These are phyloP conservation scores for Chanos chanos DNA, from an alignment of 2,797 vertebrate genomes.

Conservation along the genomic window DNA sequence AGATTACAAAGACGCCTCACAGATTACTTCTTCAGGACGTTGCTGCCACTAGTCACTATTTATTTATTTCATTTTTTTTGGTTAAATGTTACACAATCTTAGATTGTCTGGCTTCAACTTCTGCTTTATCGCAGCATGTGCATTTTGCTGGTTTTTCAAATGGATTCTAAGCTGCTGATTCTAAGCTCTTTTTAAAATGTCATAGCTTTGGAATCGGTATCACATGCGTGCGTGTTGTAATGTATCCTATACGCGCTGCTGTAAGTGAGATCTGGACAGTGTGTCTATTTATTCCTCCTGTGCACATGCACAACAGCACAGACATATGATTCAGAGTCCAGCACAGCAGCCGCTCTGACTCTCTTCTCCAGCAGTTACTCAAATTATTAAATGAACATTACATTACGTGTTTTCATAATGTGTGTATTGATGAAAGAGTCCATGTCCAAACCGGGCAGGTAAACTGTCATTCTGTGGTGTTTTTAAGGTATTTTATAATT, in stretches of 20 bases:
- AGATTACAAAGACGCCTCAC: no score
- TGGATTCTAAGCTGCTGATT: not conserved
- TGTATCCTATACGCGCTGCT: constrained; percentile 21
- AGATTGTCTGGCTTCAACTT: no score
- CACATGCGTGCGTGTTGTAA: constrained; percentile 12
- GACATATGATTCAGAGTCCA: not conserved
- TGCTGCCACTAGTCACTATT: no score
- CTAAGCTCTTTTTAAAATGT: constrained; percentile 3
- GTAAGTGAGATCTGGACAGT: constrained; percentile 35
- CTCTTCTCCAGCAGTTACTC: constrained; percentile 61
- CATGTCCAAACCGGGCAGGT: no score
- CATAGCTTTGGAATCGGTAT: constrained; percentile 20
- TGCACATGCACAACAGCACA: constrained; percentile 4
- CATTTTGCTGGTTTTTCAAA: not conserved
- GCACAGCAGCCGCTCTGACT: not conserved
- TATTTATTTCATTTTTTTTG: no score
- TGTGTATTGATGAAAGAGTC: no score
- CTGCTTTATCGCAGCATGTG: no score
- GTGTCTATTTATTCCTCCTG: constrained; percentile 40
- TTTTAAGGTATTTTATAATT: no score
- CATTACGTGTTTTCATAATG: no score
- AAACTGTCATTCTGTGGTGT: no score
- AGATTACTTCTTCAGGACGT: no score
- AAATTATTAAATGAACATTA: no score
- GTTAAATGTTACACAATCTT: not conserved